Conservation (phyloP, 2,113 vertebrate species). For the Platanista minor region DNA sequence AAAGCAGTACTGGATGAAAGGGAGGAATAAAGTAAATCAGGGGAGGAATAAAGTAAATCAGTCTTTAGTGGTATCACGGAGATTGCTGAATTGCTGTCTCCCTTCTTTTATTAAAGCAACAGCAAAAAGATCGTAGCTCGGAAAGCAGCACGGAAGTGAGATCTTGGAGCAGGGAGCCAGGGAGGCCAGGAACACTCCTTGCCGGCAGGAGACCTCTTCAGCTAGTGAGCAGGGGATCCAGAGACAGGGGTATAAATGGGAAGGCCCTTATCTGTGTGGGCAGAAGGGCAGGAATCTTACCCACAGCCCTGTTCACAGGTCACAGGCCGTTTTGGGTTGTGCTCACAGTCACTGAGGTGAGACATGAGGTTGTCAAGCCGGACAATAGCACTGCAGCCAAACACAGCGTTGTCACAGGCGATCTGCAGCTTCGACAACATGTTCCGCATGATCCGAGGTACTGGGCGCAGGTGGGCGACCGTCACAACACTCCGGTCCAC, state of each 20-base stretch:
- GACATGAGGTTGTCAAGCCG: conserved; percentile 96
- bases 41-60: background rate
- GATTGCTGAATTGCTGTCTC: background rate
- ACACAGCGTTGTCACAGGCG: conserved; percentile 94
- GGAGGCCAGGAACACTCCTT: background rate
- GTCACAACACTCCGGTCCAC: conserved; percentile 99
- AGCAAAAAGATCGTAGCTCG: background rate
- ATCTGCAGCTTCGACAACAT: conserved; percentile 99
- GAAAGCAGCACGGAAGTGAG: background rate
- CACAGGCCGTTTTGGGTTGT: conserved; percentile 97
- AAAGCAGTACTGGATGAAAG: background rate
- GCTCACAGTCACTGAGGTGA: conserved; percentile 97
- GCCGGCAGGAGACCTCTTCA: background rate
- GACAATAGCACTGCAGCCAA: conserved; percentile 93
- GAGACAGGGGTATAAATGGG: background rate
- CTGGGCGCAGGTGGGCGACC: conserved; percentile 95
- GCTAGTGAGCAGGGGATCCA: background rate
- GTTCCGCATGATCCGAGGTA: conserved; percentile 99
- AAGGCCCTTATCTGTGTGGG: background rate
- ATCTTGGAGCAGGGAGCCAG: background rate
- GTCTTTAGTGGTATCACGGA: background rate
- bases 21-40: background rate
- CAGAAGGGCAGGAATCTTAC: conserved; percentile 77
- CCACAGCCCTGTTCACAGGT: conserved; percentile 97
- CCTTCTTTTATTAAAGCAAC: background rate